phyloP scores from a whole-genome alignment of 2,888 invertebrate species.

The Cerceris rybyensis region DNA sequence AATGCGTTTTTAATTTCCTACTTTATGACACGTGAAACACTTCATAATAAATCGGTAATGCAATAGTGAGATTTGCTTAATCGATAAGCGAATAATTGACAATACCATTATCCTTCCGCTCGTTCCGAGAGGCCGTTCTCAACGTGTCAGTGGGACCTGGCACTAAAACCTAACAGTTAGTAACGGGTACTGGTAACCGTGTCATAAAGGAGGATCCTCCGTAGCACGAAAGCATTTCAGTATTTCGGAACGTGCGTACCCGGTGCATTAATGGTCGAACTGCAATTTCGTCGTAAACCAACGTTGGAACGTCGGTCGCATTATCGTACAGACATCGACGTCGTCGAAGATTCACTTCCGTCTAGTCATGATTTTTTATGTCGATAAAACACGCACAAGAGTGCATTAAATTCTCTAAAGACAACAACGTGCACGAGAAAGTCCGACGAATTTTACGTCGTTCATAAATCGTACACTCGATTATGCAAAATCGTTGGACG shows the following conservation, averaged over 20 bases:
- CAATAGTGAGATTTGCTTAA: not conserved
- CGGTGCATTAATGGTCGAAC: conserved; percentile 24
- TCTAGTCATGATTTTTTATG: too few species aligned
- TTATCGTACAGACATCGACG: not conserved
- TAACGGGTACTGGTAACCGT: conserved; percentile 67
- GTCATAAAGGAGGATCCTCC: conserved; percentile 67
- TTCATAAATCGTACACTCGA: too few species aligned
- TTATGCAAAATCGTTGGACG: too few species aligned
- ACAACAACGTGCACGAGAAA: too few species aligned
- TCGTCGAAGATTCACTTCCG: too few species aligned
- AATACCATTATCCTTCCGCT: conserved; percentile 39
- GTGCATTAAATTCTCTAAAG: too few species aligned
- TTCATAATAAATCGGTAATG: too few species aligned
- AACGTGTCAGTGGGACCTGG: conserved; percentile 64
- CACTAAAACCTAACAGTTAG: conserved; percentile 67
- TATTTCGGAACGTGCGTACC: conserved; percentile 51
- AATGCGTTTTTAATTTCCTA: too few species aligned
- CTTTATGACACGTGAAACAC: too few species aligned
- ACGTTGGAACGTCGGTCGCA: not conserved
- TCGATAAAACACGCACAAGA: too few species aligned
- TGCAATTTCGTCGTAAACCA: conserved; percentile 18
- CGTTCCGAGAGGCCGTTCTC: conserved; percentile 47
- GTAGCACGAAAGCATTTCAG: conserved; percentile 59
- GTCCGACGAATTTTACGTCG: too few species aligned
- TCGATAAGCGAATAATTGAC: conserved; percentile 7